These are phyloP conservation scores for Brachypteracias leptosomus DNA, from an alignment of 2,113 vertebrate species.

Conservation along the genomic window DNA sequence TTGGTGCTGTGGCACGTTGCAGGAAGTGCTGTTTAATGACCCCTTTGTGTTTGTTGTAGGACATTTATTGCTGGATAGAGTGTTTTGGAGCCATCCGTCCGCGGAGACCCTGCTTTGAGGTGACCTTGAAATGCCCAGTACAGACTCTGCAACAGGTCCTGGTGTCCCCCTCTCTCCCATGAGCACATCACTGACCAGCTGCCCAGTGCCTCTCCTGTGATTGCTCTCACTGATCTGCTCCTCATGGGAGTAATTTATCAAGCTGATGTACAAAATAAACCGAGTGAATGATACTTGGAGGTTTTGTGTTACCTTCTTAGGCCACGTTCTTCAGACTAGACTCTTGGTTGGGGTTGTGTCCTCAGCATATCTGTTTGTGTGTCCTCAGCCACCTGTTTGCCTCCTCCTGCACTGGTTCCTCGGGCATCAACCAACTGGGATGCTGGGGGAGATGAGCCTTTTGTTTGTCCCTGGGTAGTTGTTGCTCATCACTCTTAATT, in stretches of 20 bases:
- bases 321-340: not conserved
- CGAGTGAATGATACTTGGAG: not conserved
- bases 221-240: not conserved
- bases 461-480: not conserved
- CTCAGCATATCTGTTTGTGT: not conserved
- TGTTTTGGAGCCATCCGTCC: not conserved
- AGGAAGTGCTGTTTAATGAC: not conserved
- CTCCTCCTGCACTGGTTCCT: not conserved
- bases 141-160: not conserved
- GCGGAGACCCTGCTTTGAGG: not conserved
- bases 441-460: not conserved
- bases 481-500: not conserved
- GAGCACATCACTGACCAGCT: not conserved
- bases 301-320: not conserved
- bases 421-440: not conserved
- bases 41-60: slow-evolving; percentile 36
- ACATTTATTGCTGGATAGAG: not conserved
- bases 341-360: not conserved
- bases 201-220: not conserved
- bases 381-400: rapidly evolving
- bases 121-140: not conserved
- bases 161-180: not conserved
- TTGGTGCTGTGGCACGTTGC: not conserved
- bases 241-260: not conserved
- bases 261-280: slow-evolving; percentile 28